These are phyloP conservation scores for Octodonta nipae DNA, from an alignment of 2,888 invertebrate species.

Conservation along the genomic window DNA sequence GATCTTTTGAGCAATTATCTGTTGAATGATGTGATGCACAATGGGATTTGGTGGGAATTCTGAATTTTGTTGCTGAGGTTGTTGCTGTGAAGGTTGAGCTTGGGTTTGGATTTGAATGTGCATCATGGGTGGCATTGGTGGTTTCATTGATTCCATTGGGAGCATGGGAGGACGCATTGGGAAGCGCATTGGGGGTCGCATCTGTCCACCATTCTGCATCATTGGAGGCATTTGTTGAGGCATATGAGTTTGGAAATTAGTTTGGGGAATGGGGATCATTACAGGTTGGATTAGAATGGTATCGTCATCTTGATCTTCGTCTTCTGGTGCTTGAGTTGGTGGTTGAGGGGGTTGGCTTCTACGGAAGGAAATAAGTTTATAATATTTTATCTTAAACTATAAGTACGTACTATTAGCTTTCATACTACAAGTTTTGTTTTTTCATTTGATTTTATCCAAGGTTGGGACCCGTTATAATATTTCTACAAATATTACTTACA, in stretches of 20 bases:
- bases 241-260: constrained; percentile 32
- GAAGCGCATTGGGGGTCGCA: constrained; percentile 18
- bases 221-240: constrained; percentile 26
- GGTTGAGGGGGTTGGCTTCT: constrained; percentile 17
- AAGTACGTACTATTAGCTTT: no score
- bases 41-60: constrained; percentile 33
- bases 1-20: constrained; percentile 33
- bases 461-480: no score
- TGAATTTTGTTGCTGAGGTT: constrained; percentile 19
- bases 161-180: not conserved
- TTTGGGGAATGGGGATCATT: constrained; percentile 33
- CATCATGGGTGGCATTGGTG: constrained; percentile 14
- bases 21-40: constrained; percentile 35
- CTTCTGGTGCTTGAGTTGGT: constrained; percentile 13
- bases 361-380: constrained; percentile 5
- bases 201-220: constrained; percentile 10
- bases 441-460: no score
- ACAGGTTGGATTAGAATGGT: constrained; percentile 36
- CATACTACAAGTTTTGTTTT: no score
- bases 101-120: constrained; percentile 32
- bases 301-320: constrained; percentile 28
- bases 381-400: constrained; percentile 1
- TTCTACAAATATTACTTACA: no score
- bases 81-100: constrained; percentile 18
- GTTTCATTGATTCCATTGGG: not conserved